A percentile compares a stretch with the other conserved stretches of the same genome.
Conservation (phyloP, 2,113 vertebrate species). For the Caloenas nicobarica region DNA sequence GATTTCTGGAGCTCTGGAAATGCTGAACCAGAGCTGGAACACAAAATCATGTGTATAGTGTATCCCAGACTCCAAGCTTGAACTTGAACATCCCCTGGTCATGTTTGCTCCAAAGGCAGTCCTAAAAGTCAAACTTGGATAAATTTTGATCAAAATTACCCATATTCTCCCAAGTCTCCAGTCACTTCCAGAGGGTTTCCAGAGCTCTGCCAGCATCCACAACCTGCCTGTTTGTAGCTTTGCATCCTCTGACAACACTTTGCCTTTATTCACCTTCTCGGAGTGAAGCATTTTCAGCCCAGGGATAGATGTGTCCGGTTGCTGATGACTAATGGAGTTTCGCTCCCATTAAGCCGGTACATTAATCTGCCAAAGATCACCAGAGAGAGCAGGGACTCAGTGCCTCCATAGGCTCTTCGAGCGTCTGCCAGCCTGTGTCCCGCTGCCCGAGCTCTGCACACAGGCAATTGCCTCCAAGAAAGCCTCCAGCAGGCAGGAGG, state of each 20-base stretch:
- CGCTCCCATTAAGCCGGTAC: not conserved
- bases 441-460: rapidly evolving
- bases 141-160: not conserved
- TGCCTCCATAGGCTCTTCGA: not conserved
- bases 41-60: not conserved
- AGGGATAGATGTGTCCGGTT: not conserved
- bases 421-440: not conserved
- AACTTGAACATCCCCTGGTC: not conserved
- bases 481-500: not conserved
- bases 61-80: not conserved
- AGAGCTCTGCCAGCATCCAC: not conserved
- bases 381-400: not conserved
- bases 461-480: not conserved
- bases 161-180: not conserved
- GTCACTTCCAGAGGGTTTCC: not conserved
- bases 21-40: not conserved
- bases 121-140: not conserved
- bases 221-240: not conserved
- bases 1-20: not conserved
- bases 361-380: not conserved
- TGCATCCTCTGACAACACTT: not conserved
- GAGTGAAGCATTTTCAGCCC: not conserved
- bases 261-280: not conserved
- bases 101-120: not conserved
- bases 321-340: not conserved